These are phyloP conservation scores for Brotula barbata DNA, from an alignment of 2,797 vertebrate species.

Conservation along the genomic window DNA sequence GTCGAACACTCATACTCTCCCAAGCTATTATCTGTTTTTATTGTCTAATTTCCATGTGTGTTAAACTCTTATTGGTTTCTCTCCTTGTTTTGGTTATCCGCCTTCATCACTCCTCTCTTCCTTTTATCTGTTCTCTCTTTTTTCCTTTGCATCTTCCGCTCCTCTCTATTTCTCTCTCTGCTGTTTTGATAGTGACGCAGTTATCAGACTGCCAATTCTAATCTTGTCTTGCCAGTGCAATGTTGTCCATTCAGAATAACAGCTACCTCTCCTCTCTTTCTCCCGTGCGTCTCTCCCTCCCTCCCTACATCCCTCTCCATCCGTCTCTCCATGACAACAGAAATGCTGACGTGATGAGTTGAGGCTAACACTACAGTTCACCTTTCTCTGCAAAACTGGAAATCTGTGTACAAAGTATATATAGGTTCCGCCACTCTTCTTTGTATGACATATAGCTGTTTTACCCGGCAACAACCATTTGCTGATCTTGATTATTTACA, in stretches of 20 bases:
- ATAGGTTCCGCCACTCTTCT: slow-evolving; percentile 22
- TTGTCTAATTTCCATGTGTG: slow-evolving; percentile 60
- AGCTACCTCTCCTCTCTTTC: slow-evolving; percentile 43
- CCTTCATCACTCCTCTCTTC: slow-evolving; percentile 33
- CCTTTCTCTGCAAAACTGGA: slow-evolving; percentile 50
- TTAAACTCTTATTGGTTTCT: slow-evolving; percentile 45
- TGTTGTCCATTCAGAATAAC: slow-evolving; percentile 77
- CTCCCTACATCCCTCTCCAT: slow-evolving; percentile 17
- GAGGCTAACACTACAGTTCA: slow-evolving; percentile 59
- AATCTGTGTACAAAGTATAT: slow-evolving; percentile 54
- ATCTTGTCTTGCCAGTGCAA: slow-evolving; percentile 76
- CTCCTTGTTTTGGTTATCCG: slow-evolving; percentile 39
- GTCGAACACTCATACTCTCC: slow-evolving; percentile 41
- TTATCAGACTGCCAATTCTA: slow-evolving; percentile 80
- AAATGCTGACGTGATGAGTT: slow-evolving; percentile 66
- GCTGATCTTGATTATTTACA: slow-evolving; percentile 21
- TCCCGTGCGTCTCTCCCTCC: slow-evolving; percentile 3
- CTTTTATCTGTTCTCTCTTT: slow-evolving; percentile 45
- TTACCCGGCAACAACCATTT: slow-evolving; percentile 23
- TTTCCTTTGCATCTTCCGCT: slow-evolving; percentile 41
- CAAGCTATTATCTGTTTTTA: slow-evolving; percentile 58
- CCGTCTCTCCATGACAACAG: slow-evolving; percentile 54
- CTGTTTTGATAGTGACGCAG: slow-evolving; percentile 78
- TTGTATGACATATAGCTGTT: slow-evolving; percentile 17
- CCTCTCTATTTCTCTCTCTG: slow-evolving; percentile 26